These are phyloP conservation scores for Harmothoe impar DNA, from an alignment of 2,888 invertebrate genomes.

Conservation along the genomic window DNA sequence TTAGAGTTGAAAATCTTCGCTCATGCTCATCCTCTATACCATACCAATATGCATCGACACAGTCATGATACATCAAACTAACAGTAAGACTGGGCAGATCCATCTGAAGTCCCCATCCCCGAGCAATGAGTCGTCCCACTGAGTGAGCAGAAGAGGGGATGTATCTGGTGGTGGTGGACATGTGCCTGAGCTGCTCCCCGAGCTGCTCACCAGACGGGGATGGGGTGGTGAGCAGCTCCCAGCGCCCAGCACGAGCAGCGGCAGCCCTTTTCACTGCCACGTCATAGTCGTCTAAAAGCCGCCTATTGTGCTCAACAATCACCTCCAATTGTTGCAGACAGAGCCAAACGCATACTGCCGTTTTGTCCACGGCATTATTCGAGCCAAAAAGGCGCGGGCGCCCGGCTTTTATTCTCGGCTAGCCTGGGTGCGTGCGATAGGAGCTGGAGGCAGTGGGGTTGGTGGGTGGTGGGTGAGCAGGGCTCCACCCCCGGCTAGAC, in stretches of 20 bases:
- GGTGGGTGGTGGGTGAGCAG: not conserved
- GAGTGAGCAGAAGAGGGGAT: no score
- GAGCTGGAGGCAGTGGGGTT: not conserved
- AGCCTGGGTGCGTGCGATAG: constrained; percentile 49
- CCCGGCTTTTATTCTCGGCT: constrained; percentile 2
- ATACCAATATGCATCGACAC: no score
- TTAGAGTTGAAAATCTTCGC: no score
- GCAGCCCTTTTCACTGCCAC: constrained; percentile 40
- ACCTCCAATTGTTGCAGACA: constrained; percentile 48
- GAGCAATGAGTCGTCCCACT: no score
- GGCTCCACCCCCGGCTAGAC: not conserved
- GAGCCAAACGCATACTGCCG: constrained; percentile 41
- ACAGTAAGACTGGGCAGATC: no score
- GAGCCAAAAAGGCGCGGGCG: constrained; percentile 27
- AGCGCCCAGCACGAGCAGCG: not conserved
- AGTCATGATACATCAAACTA: no score
- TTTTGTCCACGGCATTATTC: constrained; percentile 52
- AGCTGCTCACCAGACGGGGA: not conserved
- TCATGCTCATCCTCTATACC: no score
- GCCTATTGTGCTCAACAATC: constrained; percentile 57
- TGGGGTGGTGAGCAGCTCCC: not conserved
- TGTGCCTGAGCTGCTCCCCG: not conserved
- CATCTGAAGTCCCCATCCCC: no score
- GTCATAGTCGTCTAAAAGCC: constrained; percentile 56
- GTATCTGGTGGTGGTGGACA: not conserved